Conservation (phyloP, 2,113 vertebrate genomes). For the Burhinus oedicnemus region DNA sequence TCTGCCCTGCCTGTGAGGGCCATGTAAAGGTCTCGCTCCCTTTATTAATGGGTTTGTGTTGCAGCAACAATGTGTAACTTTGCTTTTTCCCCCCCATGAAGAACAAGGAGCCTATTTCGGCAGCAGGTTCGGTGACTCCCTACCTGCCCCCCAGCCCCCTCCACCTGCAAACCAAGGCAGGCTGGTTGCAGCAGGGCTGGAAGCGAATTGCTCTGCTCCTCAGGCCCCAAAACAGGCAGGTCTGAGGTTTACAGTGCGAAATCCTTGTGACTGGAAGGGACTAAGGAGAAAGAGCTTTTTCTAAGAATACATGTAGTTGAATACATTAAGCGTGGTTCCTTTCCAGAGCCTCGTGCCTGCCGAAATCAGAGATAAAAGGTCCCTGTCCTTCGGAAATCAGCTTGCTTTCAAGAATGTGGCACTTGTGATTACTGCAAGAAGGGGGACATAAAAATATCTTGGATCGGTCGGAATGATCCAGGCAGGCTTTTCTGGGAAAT, state of each 20-base stretch:
- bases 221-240: not conserved
- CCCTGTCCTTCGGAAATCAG: not conserved
- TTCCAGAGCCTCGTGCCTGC: not conserved
- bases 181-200: not conserved
- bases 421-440: not conserved
- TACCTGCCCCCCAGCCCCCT: not conserved
- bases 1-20: rapidly evolving
- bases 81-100: rapidly evolving
- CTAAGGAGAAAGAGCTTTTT: not conserved
- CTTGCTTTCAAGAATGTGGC: not conserved
- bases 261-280: not conserved
- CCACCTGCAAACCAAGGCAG: not conserved
- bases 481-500: not conserved
- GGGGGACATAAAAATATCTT: not conserved
- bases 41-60: rapidly evolving
- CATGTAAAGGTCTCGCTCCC: not conserved
- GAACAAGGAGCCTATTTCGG: not conserved
- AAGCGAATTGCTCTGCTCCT: too few species aligned
- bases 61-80: not conserved
- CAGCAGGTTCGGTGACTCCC: rapidly evolving
- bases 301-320: not conserved
- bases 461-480: rapidly evolving
- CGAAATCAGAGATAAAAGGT: not conserved
- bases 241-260: not conserved
- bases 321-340: not conserved